Conservation (phyloP, 2,888 invertebrate genomes). For the Hyposoter didymator region DNA sequence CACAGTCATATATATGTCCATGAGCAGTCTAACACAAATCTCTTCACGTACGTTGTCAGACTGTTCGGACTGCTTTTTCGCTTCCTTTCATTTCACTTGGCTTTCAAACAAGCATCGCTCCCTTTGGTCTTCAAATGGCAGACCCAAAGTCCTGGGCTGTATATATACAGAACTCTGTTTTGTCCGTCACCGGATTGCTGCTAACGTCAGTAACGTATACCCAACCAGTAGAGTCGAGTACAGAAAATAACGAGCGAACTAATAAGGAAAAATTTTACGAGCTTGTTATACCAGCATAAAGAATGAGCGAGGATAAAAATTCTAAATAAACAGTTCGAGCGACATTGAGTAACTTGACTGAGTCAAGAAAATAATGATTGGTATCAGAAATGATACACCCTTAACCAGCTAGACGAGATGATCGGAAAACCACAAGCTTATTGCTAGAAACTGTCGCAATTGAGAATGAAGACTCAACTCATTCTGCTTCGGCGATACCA, state of each 20-base stretch:
- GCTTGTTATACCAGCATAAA: conserved; percentile 43
- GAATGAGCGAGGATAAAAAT: conserved; percentile 16
- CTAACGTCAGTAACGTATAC: not conserved
- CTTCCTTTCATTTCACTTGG: conserved; percentile 37
- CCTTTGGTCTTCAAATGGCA: conserved; percentile 17
- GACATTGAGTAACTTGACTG: conserved; percentile 6
- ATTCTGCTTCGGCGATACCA: too few relatives aligned
- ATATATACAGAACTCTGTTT: not conserved
- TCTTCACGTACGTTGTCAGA: conserved; percentile 28
- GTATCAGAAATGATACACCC: not conserved
- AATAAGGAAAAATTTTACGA: not conserved
- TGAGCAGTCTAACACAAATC: conserved; percentile 28
- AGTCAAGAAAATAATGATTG: not conserved
- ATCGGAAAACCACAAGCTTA: too few relatives aligned
- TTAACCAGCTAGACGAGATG: not conserved
- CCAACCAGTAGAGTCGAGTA: not conserved
- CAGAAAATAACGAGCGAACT: not conserved
- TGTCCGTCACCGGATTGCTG: not conserved
- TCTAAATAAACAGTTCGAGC: not conserved
- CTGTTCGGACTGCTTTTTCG: conserved; percentile 37
- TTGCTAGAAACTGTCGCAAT: too few relatives aligned
- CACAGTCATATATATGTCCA: conserved; percentile 1
- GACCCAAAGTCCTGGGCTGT: not conserved
- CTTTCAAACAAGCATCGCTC: conserved; percentile 22
- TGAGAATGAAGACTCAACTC: too few relatives aligned